Evolutionary conservation across 2,888 invertebrate species (phyloP).

Genomic region (Oscheius sp.): DNA sequence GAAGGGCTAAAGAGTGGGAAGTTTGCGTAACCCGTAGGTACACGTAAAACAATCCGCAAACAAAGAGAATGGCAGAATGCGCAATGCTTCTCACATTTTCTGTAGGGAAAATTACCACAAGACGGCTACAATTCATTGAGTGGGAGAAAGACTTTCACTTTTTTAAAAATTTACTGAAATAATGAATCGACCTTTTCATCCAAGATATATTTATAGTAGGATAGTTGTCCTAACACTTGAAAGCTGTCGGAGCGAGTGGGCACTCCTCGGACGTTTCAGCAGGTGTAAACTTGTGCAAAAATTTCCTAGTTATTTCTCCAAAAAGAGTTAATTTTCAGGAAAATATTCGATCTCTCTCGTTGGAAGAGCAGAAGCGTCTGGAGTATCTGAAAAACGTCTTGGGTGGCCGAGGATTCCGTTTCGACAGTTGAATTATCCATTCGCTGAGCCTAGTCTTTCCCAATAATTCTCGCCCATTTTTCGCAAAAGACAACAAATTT

Average conservation of each 20-base stretch:
- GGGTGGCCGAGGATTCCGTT: constrained; percentile 56
- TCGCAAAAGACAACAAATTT: not conserved
- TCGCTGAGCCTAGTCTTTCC: constrained; percentile 4
- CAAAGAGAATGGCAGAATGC: not conserved
- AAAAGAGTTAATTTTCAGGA: constrained; percentile 7
- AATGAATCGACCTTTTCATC: too few relatives aligned
- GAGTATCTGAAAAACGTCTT: constrained; percentile 47
- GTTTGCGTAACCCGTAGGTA: not conserved
- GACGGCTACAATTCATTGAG: too few relatives aligned
- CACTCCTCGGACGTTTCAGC: too few relatives aligned
- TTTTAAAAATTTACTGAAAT: too few relatives aligned
- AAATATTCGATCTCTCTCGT: not conserved
- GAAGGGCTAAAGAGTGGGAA: not conserved
- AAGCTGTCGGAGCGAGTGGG: too few relatives aligned
- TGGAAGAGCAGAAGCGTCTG: constrained; percentile 30
- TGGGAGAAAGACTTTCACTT: too few relatives aligned
- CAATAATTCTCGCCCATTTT: too few relatives aligned
- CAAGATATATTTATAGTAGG: too few relatives aligned
- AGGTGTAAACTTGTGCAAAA: not conserved
- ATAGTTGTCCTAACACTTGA: too few relatives aligned
- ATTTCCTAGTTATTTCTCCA: too few relatives aligned
- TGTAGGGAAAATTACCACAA: too few relatives aligned
- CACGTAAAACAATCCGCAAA: not conserved
- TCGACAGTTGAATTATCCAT: constrained; percentile 18
- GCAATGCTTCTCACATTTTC: too few relatives aligned